Base-by-base conservation (phyloP, 2,113 vertebrate genomes). In the Cynoglossus semilaevis region DNA sequence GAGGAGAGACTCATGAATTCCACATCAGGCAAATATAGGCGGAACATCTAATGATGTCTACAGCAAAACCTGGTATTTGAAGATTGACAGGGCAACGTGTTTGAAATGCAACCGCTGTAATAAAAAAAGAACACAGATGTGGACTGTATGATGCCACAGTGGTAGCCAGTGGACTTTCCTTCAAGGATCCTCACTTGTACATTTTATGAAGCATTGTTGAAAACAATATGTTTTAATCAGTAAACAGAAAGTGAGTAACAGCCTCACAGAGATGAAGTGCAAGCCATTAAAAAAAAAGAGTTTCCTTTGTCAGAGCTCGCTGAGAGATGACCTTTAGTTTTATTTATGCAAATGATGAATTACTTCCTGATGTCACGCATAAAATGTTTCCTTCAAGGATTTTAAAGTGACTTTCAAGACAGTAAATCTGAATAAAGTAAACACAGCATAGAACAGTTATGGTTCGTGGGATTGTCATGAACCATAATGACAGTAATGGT, bases 311-410 rank as follows among this genome's bases (percentile, higher is more conserved):
- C 74, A 62, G 58, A 57, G 69, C 45, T 51, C 10, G 7, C 18
- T 67, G 60, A 80, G 63, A 63, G 60, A 42, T 52, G 15, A 72
- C 62, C 36, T 38, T 43, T 62, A 52, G 69, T 77, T 70, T 62
- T 77, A 63, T 17, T 73, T 55, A 77, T 84, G 75, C 71, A 77
- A 77, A 82, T 74, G 46, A 51, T 34, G 41, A 72, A 47, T 63
- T 10, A n/a, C 47, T 67, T 65, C 65, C 38, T 60, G 29, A 70
- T 70, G 58, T 45, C 46, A 15, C 48, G 72, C 76, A 63, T 16
- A 22, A 51, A 46, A 37, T 36, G 61, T 29, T 29, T 6, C 22
- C 22, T 6, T 29, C 22, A 29, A 29, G 22, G 22, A 29, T 29
- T 2, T 4, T 4, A 29, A 29, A 29, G 3, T 2, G 3, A 29